A percentile compares a stretch with the other conserved stretches of the same genome.
Conservation (phyloP, 2,113 vertebrate species). For the Apeltes quadracus region DNA sequence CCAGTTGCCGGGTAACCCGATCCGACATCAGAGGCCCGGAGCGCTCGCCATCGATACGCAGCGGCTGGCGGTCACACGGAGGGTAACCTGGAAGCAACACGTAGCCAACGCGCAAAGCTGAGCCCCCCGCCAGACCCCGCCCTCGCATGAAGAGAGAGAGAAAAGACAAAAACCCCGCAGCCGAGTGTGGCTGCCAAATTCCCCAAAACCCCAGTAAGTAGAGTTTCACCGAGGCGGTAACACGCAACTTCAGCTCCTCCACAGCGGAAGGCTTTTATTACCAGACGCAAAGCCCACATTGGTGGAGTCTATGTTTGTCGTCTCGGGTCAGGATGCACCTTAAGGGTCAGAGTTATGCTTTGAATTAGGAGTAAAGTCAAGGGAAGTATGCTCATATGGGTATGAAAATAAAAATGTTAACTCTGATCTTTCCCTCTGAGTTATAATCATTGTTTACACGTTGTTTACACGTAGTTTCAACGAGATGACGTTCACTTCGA, state of each 20-base stretch:
- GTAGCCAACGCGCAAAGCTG: background rate
- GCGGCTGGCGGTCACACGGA: conserved; percentile 8
- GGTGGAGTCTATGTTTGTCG: no score
- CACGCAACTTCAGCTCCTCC: conserved; percentile 54
- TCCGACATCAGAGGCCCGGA: conserved; percentile 29
- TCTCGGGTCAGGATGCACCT: background rate
- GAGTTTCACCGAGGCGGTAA: conserved; percentile 35
- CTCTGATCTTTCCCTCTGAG: no score
- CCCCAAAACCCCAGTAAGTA: conserved; percentile 33
- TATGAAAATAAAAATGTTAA: no score
- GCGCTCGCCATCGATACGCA: conserved; percentile 26
- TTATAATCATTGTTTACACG: no score
- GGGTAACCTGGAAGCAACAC: conserved; percentile 17
- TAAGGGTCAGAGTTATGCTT: conserved; percentile 14
- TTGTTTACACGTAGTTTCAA: no score
- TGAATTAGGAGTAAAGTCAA: conserved; percentile 30
- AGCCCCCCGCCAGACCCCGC: background rate
- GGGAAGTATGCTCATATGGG: no score
- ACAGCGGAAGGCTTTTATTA: conserved; percentile 68
- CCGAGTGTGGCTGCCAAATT: conserved; percentile 27
- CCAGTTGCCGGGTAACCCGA: conserved; percentile 53
- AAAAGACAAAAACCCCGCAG: conserved; percentile 27
- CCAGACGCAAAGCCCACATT: no score
- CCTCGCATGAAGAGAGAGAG: background rate
- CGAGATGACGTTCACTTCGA: no score